Conservation (phyloP, 1,140 invertebrate genomes). For the Augochlora pura region DNA sequence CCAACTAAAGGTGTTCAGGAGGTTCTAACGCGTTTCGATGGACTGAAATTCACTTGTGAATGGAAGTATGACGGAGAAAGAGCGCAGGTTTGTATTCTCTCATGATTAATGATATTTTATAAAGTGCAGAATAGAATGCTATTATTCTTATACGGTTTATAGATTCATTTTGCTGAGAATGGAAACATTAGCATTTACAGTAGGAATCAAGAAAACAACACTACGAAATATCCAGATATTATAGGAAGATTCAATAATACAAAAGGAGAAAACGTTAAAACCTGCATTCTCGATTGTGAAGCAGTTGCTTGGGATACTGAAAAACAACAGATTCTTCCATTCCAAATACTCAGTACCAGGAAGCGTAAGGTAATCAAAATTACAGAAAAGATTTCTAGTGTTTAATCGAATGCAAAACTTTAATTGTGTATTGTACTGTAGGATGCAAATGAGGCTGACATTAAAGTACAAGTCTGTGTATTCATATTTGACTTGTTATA, state of each 20-base stretch:
- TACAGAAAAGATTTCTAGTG: background rate
- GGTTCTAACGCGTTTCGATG: constrained; percentile 95
- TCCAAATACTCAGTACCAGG: constrained; percentile 97
- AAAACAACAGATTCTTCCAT: constrained; percentile 95
- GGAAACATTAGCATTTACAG: constrained; percentile 93
- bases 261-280: constrained; percentile 84
- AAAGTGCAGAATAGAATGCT: background rate
- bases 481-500: constrained; percentile 99
- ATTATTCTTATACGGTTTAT: constrained; percentile 29
- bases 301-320: constrained; percentile 97
- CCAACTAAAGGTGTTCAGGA: constrained; percentile 96
- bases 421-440: constrained; percentile 72
- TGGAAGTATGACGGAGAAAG: constrained; percentile 99
- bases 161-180: constrained; percentile 89
- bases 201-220: constrained; percentile 99
- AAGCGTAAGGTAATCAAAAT: constrained; percentile 90
- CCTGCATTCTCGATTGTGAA: constrained; percentile 97
- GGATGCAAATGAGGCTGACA: constrained; percentile 93
- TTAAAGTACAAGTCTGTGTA: constrained; percentile 98
- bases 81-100: constrained; percentile 88
- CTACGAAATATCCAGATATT: constrained; percentile 98
- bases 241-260: constrained; percentile 87
- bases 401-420: constrained; percentile 1
- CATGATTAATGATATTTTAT: background rate
- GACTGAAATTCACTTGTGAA: constrained; percentile 97